A percentile compares a stretch with the other conserved stretches of the same genome.
phyloP scores from a whole-genome alignment of 2,113 vertebrate genomes.

The Anolis sagrei region DNA sequence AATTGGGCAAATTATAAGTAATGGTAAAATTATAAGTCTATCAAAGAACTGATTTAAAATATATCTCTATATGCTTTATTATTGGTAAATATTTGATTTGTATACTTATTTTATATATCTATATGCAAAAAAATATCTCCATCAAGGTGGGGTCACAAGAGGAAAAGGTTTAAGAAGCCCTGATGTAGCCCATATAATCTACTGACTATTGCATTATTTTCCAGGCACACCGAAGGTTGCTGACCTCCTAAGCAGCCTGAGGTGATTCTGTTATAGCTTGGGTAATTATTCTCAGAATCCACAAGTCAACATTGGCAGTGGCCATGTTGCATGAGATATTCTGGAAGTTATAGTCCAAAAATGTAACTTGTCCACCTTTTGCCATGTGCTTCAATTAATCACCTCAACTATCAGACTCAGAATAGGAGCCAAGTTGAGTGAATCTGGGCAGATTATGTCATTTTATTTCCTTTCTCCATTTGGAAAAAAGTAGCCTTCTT shows the following conservation, averaged over 20 bases:
- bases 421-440: slow-evolving; percentile 7
- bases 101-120: no score
- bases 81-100: no score
- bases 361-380: not conserved
- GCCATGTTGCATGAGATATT: not conserved
- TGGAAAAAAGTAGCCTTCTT: not conserved
- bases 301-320: no score
- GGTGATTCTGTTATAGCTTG: not conserved
- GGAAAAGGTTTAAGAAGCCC: no score
- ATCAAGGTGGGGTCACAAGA: no score
- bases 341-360: not conserved
- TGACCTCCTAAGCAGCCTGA: not conserved
- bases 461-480: slow-evolving; percentile 18
- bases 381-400: not conserved
- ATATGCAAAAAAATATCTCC: no score
- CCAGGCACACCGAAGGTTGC: not conserved
- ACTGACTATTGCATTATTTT: not conserved
- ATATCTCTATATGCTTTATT: no score
- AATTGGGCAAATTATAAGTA: no score
- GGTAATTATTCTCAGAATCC: no score
- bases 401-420: not conserved
- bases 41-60: no score
- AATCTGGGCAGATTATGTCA: slow-evolving; percentile 21
- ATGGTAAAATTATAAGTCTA: no score
- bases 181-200: no score